Evolutionary conservation across 2,113 vertebrate species (phyloP), one percentile per base, ranked within the genome.

Genomic region (Datnioides undecimradiatus): DNA sequence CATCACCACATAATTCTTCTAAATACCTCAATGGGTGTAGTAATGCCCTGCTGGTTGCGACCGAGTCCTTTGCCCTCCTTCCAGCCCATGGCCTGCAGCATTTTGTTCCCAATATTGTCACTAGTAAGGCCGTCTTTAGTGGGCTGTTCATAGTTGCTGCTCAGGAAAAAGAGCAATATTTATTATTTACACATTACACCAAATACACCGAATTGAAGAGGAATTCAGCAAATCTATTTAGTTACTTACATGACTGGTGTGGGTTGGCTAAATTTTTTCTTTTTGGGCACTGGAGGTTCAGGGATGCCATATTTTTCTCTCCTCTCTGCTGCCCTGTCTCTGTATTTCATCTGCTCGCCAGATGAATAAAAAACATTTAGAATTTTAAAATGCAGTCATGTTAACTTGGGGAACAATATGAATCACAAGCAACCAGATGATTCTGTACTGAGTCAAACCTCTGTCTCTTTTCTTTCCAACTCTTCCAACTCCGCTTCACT

Each of bases 21-120:
- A 6, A 12, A 64, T 87, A 99, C 98, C 96, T 98, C 96, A 62
- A 99, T 99, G 46, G 98, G 98, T 45, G 98, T 93, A 1, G 97
- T 99, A 88, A 99, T 99, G 82, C 98, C 98, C 88, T 99, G 98
- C 73, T 98, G 98, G 84, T 99, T 99, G 49, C 97, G 95, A 23
- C 98, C 98, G 27, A 99, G 95, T 33, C 98, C 98, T 0, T 97
- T 98, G 11, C 98, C 98, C 94, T 99, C 98, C 87, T 97, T 96
- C 98, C 98, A 99, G 59, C 98, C 98, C 98, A 99, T 99, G 51
- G 98, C 98, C 87, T 99, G 98, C 48, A 99, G 95, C 98, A 99
- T 99, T 91, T 99, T 99, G 94, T 98, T 99, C 64, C 98, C 98
- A 27, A 99, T 99, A 63, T 99, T 99, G 92, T 98, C 98, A 85